Base-by-base conservation (phyloP, 2,888 invertebrate species). In the Latrodectus elegans region DNA sequence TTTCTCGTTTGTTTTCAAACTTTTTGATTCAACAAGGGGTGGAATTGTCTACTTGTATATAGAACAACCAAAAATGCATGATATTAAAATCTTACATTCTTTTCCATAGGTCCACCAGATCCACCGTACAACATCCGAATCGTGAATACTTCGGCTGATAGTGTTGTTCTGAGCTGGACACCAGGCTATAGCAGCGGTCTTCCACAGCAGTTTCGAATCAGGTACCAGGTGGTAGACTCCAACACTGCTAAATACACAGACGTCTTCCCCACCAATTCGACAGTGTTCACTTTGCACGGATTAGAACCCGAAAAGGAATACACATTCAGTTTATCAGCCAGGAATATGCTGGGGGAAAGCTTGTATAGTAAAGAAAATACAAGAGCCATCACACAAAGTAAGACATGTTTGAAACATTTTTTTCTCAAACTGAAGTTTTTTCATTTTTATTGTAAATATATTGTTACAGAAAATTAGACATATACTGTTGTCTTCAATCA, bases 111-210 rank as follows among this genome's bases (percentile, higher is more conserved):
- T 84, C 91, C 90, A 53, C 93, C 93, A 0, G 92, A 93, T 90
- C 90, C 92, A 4, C 93, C 93, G 0, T 91, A 91, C 77, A 90
- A 92, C 76, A 89, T 93, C 22, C 90, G 90, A 55, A 95, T 97
- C 74, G 93, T 95, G 68, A 98, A 98, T 92, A 95, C 96, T 6
- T 97, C 97, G 0, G 96, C 97, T 92, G 96, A 97, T 92, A 94
- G 96, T 0, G 96, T 97, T 8, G 92, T 96, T 0, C 92, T 99
- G 64, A 94, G 94, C 70, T 99, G 99, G 99, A 94, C 95, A n/a
- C 96, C 97, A 0, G 98, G 97, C 0, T 99, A 99, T 92, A 96
- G 98, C 92, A 99, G 99, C 0, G 99, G 99, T 0, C 93, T 97
- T 85, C 94, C 94, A 73, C 96, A 97, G 4, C 95, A 95, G 84